Percentiles rank a stretch among this genome's conserved stretches.
Evolutionary conservation across 2,888 invertebrate genomes (phyloP).

Genomic region (Ptychoptera contaminata): DNA sequence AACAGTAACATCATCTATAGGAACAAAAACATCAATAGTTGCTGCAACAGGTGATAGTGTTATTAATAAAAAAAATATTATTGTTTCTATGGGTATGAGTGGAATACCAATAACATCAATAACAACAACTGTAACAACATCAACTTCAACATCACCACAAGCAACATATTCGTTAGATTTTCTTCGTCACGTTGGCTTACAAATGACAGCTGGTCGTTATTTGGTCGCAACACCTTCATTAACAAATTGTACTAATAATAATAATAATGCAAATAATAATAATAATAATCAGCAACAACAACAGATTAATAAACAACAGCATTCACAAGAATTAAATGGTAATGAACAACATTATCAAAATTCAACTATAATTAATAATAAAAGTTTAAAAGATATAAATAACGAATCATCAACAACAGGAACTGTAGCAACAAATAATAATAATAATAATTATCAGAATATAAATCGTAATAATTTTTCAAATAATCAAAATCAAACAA

Average conservation of each 20-base stretch:
- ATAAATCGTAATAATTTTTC: neutral
- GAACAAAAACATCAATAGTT: neutral
- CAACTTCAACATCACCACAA: slow-evolving; percentile 7
- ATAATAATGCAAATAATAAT: slow-evolving; percentile 5
- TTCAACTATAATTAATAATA: too few relatives aligned
- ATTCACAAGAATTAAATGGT: too few relatives aligned
- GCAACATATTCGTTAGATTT: slow-evolving; percentile 20
- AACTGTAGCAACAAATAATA: neutral
- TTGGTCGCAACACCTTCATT: neutral
- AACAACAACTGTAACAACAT: slow-evolving; percentile 11
- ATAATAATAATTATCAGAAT: too few relatives aligned
- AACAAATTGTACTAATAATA: neutral
- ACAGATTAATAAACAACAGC: slow-evolving; percentile 1
- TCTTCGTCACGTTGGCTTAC: slow-evolving; percentile 20
- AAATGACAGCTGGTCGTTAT: slow-evolving; percentile 16
- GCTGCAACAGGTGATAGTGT: neutral
- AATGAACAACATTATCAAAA: too few relatives aligned
- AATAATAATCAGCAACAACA: slow-evolving; percentile 2
- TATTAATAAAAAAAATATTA: slow-evolving; percentile 1
- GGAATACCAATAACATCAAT: slow-evolving; percentile 4
- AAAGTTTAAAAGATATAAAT: too few relatives aligned
- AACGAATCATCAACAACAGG: neutral
- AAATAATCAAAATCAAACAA: neutral
- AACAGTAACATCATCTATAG: neutral
- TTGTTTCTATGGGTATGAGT: slow-evolving; percentile 1